A percentile compares a stretch with the other conserved stretches of the same genome.
Conservation (phyloP, 2,797 vertebrate species). For the Sebastes diaconus region DNA sequence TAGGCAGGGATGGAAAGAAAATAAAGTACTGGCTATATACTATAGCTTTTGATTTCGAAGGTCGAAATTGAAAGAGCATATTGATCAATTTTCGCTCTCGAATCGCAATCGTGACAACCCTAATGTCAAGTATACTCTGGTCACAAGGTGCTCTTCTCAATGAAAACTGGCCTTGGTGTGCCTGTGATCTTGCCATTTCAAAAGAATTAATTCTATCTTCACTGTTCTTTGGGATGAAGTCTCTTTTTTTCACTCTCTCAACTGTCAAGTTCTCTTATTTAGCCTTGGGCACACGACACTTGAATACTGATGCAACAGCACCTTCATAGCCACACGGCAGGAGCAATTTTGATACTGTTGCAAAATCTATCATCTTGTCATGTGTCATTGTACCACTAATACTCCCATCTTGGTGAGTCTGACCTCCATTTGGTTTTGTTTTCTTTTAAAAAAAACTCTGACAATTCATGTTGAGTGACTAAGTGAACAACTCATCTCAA, state of each 20-base stretch:
- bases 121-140: background rate
- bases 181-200: constrained; percentile 3
- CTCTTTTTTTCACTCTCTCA: constrained; percentile 4
- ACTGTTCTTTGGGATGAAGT: background rate
- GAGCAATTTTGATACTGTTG: constrained; percentile 4
- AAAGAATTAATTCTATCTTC: constrained; percentile 1
- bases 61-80: too few relatives aligned
- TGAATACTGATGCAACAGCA: constrained; percentile 21
- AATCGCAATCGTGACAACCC: too few relatives aligned
- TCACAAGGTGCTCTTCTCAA: background rate
- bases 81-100: too few relatives aligned
- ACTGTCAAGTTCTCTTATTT: constrained; percentile 18
- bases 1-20: too few relatives aligned
- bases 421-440: background rate
- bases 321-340: background rate
- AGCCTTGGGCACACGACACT: constrained; percentile 6
- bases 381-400: constrained; percentile 15
- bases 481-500: background rate
- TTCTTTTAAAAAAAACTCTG: background rate
- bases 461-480: background rate
- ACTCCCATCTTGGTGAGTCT: background rate
- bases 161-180: background rate
- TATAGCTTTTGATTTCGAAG: too few relatives aligned
- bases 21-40: too few relatives aligned
- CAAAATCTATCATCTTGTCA: constrained; percentile 5